Percentiles rank a stretch among this genome's conserved stretches.
Conservation (phyloP, 1,140 invertebrate genomes). For the Polypedilum vanderplanki region DNA sequence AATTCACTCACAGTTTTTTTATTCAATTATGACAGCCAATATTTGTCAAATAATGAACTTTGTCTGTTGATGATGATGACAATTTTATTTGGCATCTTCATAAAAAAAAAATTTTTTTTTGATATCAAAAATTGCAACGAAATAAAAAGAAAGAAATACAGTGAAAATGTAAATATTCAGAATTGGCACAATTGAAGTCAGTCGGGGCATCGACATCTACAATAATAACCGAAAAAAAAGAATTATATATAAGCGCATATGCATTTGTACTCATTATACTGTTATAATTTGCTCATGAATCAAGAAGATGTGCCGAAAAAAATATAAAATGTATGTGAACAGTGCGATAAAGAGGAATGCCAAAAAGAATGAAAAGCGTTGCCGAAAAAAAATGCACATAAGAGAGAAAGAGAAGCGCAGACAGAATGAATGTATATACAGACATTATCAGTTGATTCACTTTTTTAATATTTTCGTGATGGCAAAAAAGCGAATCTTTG, state of each 20-base stretch:
- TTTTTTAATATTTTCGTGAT: neutral
- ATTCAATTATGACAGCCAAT: neutral
- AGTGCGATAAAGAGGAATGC: neutral
- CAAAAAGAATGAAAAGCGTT: slow-evolving; percentile 16
- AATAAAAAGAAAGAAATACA: neutral
- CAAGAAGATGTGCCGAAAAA: slow-evolving; percentile 8
- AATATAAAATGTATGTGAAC: neutral
- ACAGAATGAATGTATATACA: neutral
- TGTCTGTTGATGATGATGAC: neutral
- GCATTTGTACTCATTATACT: slow-evolving; percentile 23
- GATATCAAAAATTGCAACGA: neutral
- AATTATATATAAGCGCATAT: neutral
- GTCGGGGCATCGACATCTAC: neutral
- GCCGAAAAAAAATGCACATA: neutral
- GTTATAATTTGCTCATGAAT: slow-evolving; percentile 3
- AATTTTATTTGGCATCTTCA: neutral
- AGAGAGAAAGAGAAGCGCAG: slow-evolving; percentile 8
- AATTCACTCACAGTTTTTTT: neutral
- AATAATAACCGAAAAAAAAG: neutral
- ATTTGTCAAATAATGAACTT: neutral
- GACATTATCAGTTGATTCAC: slow-evolving; percentile 20
- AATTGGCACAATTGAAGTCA: slow-evolving; percentile 7
- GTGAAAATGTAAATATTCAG: neutral
- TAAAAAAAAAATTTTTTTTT: neutral
- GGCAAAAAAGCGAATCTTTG: neutral